These are phyloP conservation scores for Aricia artaxerxes DNA, from an alignment of 2,888 invertebrate species.

Conservation along the genomic window DNA sequence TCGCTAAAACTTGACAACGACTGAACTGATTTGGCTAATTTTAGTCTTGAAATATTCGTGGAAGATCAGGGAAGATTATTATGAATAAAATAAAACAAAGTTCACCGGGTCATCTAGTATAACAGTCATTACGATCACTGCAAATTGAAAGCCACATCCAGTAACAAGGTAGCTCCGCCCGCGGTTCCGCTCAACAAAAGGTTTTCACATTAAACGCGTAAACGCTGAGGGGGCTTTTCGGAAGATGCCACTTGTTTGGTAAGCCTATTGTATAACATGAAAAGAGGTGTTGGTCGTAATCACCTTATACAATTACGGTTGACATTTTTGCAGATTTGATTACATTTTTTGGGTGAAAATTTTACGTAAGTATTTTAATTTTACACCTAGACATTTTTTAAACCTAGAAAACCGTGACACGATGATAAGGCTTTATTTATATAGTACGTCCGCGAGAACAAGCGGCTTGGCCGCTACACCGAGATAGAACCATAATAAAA, in stretches of 20 bases:
- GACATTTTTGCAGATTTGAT: constrained; percentile 2
- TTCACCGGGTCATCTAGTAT: too few relatives aligned
- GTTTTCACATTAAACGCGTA: constrained; percentile 65
- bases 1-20: too few relatives aligned
- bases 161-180: constrained; percentile 23
- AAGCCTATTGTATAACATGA: constrained; percentile 60
- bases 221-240: constrained; percentile 66
- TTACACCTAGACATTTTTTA: too few relatives aligned
- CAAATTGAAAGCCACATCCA: constrained; percentile 33
- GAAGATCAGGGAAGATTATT: too few relatives aligned
- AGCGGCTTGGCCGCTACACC: too few relatives aligned
- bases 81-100: too few relatives aligned
- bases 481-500: too few relatives aligned
- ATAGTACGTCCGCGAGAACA: too few relatives aligned
- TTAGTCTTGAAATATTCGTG: too few relatives aligned
- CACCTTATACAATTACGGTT: constrained; percentile 36
- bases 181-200: constrained; percentile 64
- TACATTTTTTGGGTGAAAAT: background rate
- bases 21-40: too few relatives aligned
- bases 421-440: too few relatives aligned
- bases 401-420: too few relatives aligned
- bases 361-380: background rate
- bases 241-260: constrained; percentile 76
- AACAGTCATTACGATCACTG: background rate
- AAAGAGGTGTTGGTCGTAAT: constrained; percentile 43